These are phyloP conservation scores for Phyllostomus discolor DNA, from an alignment of 2,113 vertebrate species.

Conservation along the genomic window DNA sequence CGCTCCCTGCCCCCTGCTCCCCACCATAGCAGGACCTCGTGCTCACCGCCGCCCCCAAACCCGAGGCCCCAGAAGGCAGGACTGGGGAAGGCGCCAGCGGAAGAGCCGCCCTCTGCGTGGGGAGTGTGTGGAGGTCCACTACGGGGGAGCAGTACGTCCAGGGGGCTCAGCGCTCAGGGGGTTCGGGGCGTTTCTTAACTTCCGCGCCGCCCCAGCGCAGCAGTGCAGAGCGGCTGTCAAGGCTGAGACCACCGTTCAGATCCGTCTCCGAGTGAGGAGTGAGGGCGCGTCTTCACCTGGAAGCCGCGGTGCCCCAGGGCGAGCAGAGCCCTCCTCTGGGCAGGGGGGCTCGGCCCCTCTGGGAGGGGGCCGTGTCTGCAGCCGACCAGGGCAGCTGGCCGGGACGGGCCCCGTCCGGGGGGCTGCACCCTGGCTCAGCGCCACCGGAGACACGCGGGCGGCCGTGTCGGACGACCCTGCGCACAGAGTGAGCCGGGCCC, in stretches of 20 bases:
- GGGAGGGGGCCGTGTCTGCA: too few species aligned
- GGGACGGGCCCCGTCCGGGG: too few species aligned
- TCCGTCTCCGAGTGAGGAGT: neutral
- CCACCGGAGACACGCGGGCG: neutral
- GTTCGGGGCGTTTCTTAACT: neutral
- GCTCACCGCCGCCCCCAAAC: neutral
- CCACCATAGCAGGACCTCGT: neutral
- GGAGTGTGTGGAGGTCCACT: accelerated
- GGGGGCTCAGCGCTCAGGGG: too few species aligned
- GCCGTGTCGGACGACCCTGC: too few species aligned
- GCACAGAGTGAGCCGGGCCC: too few species aligned
- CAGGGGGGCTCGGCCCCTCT: too few species aligned
- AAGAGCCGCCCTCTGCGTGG: accelerated
- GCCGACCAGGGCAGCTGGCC: too few species aligned
- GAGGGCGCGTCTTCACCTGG: neutral
- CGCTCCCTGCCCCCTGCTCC: too few species aligned
- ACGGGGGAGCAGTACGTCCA: accelerated
- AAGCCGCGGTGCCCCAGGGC: accelerated
- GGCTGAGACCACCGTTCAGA: accelerated
- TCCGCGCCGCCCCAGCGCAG: neutral
- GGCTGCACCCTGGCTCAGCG: too few species aligned
- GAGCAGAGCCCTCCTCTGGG: too few species aligned
- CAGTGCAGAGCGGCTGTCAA: neutral
- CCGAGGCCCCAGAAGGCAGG: accelerated
- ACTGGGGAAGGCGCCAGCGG: neutral